Base-by-base conservation (phyloP, 2,797 vertebrate species). In the Pseudochirops cupreus region DNA sequence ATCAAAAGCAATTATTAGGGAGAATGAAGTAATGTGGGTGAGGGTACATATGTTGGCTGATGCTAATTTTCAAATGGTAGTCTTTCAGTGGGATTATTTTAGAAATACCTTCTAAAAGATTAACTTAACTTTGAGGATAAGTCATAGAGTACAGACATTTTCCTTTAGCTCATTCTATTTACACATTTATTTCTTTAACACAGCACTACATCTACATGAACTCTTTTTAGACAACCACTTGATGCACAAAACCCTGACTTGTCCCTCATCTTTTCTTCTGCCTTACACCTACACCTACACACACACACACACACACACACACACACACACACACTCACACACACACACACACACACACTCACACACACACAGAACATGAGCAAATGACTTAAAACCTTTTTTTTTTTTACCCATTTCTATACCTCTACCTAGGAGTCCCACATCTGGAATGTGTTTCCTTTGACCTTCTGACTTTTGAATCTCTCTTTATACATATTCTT, bases 41-140 rank as follows among this genome's bases (percentile, higher is more conserved):
- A 90, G 82, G 57, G 56, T 0, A 5, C 62, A 12, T 92, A 4
- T 92, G 28, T 92, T 56, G 39, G 7, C 39, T 56, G 16, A 56
- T 16, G 2, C 0, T 55, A 92, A 58, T 93, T 92, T 95, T 92
- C 29, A 91, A 91, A 92, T 91, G 52, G 4, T 94, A 93, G 12
- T n/a, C 11, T 94, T 94, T 95, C 52, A 94, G 16, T 28, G 91
- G 0, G 50, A 55, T 57, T 29, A 91, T 92, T 95, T 95, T 2
- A 91, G 39, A 21, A 7, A 56, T 55, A 82, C 59, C 31, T 82
- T 94, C 56, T 58, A 95, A 96, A 96, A 58, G 12, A 91, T 33
- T 74, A 57, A 29, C 24, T 91, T 33, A 89, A 46, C 12, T 91
- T 93, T 67, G 62, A n/a, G 10, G 14, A 74, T 16, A 74, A 67